phyloP scores from a whole-genome alignment of 2,888 invertebrate genomes.

The Laothoe populi region DNA sequence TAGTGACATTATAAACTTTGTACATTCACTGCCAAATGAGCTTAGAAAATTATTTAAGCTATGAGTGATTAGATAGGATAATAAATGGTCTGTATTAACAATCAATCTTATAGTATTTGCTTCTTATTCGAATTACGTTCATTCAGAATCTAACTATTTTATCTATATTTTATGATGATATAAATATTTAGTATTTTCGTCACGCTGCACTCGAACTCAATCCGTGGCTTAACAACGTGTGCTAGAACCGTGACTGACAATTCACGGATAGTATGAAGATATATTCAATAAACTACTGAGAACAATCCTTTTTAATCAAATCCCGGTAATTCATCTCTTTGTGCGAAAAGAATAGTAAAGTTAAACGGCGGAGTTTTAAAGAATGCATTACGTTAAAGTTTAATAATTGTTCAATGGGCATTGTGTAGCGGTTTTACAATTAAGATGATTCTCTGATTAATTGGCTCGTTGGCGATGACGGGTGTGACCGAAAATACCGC shows the following conservation, averaged over 20 bases:
- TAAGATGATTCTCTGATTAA: conserved; percentile 35
- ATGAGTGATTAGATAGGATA: too few species aligned
- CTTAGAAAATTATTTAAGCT: not conserved
- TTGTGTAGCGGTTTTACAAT: conserved; percentile 33
- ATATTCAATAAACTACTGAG: not conserved
- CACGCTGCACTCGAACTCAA: conserved; percentile 9
- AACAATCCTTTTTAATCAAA: not conserved
- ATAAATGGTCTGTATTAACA: too few species aligned
- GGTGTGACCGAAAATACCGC: not conserved
- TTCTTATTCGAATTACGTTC: not conserved
- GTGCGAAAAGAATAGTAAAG: conserved; percentile 23
- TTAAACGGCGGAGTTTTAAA: conserved; percentile 26
- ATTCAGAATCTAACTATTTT: not conserved
- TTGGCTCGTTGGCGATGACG: conserved; percentile 33
- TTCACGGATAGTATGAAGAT: not conserved
- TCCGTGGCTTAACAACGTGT: not conserved
- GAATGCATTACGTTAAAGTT: conserved; percentile 31
- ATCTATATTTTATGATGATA: conserved; percentile 12
- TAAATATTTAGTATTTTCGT: conserved; percentile 14
- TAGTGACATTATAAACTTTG: not conserved
- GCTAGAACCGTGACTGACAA: not conserved
- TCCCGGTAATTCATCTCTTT: not conserved
- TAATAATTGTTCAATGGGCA: conserved; percentile 32
- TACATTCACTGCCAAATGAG: not conserved
- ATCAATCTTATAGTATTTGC: not conserved